Base-by-base conservation (phyloP, 2,888 invertebrate species). In the Ormyrus thymus region DNA sequence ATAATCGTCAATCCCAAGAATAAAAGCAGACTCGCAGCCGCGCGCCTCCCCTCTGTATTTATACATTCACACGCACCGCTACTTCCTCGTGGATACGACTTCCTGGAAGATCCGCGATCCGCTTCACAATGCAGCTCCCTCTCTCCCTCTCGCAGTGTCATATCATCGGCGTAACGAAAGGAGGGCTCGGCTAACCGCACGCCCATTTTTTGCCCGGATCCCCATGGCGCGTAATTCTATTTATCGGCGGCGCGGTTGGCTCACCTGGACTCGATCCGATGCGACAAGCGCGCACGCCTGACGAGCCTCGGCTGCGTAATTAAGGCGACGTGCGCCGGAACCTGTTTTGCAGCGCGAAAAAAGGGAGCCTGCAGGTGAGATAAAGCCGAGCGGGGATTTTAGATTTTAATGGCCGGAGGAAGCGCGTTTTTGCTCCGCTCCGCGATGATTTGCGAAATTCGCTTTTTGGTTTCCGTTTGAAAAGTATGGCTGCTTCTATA, bases 281-380 rank as follows among this genome's bases (percentile, higher is more conserved):
- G 68, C 56, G 58, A 70, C 78, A 64, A 29, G 51, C 48, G 55
- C 61, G 53, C 65, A 45, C 48, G 58, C 9, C 45, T 43, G 59
- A 50, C 45, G 64, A 10, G 29, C 29, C 48, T 62, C 13, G 64
- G 50, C 51, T 43, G 29, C 11, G 65, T 62, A 73, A 62, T 78
- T 69, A 73, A 56, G 13, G 50, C 61, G 58, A 70, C 58, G 59
- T 45, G 29, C 50, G 43, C 53, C 56, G 11, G 62, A 78, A 74
- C 78, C 73, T 46, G 74, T 78, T 78, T 59, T 11, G 53, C 43
- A 13, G 13, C 29, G 11, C 11, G 10, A 11, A 11, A 55, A 55
- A 55, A 11, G 15, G 8, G 68, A 9, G 55, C 9, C n/a, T 46
- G 68, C 53, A 43, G 59, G 53, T 15, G 59, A 69, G 46, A 51